Conservation (phyloP, 2,797 vertebrate species). For the Psittacula derbiana region DNA sequence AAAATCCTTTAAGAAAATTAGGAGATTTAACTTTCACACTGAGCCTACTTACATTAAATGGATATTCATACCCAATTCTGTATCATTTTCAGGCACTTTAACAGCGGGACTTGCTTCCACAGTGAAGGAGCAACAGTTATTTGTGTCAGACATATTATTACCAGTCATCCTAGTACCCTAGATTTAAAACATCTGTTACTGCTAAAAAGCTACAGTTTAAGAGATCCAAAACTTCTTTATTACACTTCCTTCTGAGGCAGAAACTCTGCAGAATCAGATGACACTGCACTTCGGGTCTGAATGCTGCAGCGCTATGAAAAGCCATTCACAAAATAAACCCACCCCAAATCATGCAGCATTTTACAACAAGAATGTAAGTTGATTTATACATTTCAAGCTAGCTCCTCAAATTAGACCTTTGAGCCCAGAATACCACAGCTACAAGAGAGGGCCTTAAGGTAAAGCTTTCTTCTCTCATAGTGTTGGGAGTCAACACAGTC, state of each 20-base stretch:
- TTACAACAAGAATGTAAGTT: background rate
- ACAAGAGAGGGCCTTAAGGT: background rate
- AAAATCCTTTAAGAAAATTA: constrained; percentile 20
- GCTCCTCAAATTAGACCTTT: background rate
- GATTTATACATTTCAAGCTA: background rate
- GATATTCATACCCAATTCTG: background rate
- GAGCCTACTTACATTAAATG: background rate
- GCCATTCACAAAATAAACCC: background rate
- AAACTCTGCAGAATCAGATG: background rate
- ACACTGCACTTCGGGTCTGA: background rate
- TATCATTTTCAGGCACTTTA: background rate
- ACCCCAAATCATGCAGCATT: background rate
- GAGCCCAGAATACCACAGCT: background rate
- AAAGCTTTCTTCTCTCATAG: background rate
- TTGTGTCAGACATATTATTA: background rate
- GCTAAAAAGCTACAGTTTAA: background rate
- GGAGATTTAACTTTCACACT: background rate
- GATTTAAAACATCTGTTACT: constrained; percentile 12
- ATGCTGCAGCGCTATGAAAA: background rate
- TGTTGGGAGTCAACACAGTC: background rate
- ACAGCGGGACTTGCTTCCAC: background rate
- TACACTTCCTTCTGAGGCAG: background rate
- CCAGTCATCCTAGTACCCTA: background rate
- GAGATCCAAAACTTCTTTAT: background rate
- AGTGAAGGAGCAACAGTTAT: constrained; percentile 7